phyloP scores from a whole-genome alignment of 1,140 invertebrate genomes.

The Cherax destructor region DNA sequence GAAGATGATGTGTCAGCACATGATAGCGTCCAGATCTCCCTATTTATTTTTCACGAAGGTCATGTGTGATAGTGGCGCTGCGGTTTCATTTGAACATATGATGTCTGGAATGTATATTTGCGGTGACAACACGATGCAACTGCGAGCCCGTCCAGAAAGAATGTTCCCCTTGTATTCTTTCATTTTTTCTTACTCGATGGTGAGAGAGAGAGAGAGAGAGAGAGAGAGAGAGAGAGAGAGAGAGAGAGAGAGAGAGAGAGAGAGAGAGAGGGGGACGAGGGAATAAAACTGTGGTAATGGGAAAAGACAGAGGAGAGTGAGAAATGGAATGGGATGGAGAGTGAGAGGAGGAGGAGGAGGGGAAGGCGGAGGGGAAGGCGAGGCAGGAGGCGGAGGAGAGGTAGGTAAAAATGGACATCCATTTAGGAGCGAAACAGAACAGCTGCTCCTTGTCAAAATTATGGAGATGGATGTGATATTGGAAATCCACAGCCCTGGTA shows the following conservation, averaged over 20 bases:
- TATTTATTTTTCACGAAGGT: too few relatives aligned
- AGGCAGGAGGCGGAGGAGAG: background rate
- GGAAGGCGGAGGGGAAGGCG: background rate
- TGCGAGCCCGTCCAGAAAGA: too few relatives aligned
- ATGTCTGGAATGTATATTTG: too few relatives aligned
- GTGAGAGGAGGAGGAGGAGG: background rate
- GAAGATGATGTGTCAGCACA: too few relatives aligned
- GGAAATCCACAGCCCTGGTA: too few relatives aligned
- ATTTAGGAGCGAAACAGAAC: slow-evolving; percentile 7
- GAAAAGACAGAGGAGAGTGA: background rate
- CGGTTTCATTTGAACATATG: too few relatives aligned
- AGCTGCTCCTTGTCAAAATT: slow-evolving; percentile 24
- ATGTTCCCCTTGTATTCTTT: too few relatives aligned
- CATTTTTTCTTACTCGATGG: too few relatives aligned
- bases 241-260: background rate
- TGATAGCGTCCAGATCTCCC: too few relatives aligned
- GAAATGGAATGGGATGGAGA: too few relatives aligned
- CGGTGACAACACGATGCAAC: too few relatives aligned
- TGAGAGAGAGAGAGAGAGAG: background rate
- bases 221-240: background rate
- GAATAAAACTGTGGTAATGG: background rate
- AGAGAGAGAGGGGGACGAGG: background rate
- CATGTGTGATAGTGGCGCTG: too few relatives aligned
- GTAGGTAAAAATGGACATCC: background rate
- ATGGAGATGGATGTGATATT: slow-evolving; percentile 19